Base-by-base conservation (phyloP, 1,140 invertebrate species). In the Bombus waltoni region DNA sequence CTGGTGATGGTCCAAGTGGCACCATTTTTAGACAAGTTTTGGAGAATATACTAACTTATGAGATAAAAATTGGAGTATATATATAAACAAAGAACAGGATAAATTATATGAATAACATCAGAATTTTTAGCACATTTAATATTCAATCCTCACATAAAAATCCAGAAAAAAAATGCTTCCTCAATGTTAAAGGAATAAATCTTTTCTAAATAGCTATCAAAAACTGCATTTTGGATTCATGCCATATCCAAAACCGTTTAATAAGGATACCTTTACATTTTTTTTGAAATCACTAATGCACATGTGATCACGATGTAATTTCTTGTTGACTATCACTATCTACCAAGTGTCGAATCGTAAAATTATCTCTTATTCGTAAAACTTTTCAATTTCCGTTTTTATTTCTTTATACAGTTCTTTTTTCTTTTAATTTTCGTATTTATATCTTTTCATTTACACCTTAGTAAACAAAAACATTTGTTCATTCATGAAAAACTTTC, bases 1-100 rank as follows among this genome's bases (percentile, higher is more conserved):
- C 92, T 32, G 92, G 92, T 38, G 92, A 93, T 25, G 92, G 91
- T 11, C 93, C 93, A 15, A 93, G 82, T 53, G 93, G 92, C 74
- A 93, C 92, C 93, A 93, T 93, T 81, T 89, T 92, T 78, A 38
- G 13, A 15, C 22, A 35, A 42, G 4, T 81, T 72, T 35, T 28
- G 25, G 15, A 22, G 32, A 68, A 81, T 66, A 22, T 42, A 68
- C 47, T 40, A 32, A 42, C 28, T 81, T 79, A 38, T n/a, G 18
- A 42, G 11, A 59, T 44, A 72, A 22, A 28, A 79, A 62, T n/a
- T n/a, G 5, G 22, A 72, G 10, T 28, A 32, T 18, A 25, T 53
- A 70, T 42, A 22, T 28, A 18, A 79, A 62, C 32, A 35, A 40
- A 44, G 25, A 32, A 28, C 38, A 72, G 3, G 15, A 59, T 71